Base-by-base conservation (phyloP, 2,797 vertebrate species). In the Mycteria americana region DNA sequence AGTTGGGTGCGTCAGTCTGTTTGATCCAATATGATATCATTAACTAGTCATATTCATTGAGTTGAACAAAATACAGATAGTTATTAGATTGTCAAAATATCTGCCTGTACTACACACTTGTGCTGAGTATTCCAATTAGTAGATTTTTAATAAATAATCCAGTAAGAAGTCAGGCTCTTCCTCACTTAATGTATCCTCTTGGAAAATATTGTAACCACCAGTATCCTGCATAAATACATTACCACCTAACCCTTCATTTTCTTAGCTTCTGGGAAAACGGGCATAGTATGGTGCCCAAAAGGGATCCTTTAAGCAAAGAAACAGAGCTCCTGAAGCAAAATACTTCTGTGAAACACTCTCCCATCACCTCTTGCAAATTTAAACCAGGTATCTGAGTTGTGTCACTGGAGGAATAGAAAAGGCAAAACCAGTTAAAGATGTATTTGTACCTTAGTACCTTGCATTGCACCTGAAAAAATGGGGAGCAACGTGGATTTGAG, bases 21-120 rank as follows among this genome's bases (percentile, higher is more conserved):
- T 85, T 87, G 39, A 30, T 76, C n/a, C 92, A 76, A 67, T 63
- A 50, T 9, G 31, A 27, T 82, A 31, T 65, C 31, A 73, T 83
- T 89, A 91, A 43, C 81, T 85, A 46, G 95, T 75, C 62, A 27
- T 80, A 63, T 64, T 76, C 92, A 88, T 95, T 70, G 87, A 79
- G 33, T 56, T 73, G 56, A 94, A 68, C 13, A 82, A 87, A 92
- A 53, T 79, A 73, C 31, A 74, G 24, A 59, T 35, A 81, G 56
- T 79, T 95, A 62, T 24, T 88, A 76, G 50, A 41, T 45, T 90
- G 43, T 78, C 74, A 69, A 3, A 84, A 46, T 73, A 27, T 74
- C 89, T 93, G n/a, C 59, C 11, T 30, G 33, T 59, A 18, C 24
- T 62, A 31, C 25, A 39, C 3, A 10, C 45, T 80, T 67, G 37